A percentile compares a stretch with the other conserved stretches of the same genome.
Evolutionary conservation across 92 coral and sea anemone genomes (phyloP).

Genomic region (Zoanthus gigantus): DNA sequence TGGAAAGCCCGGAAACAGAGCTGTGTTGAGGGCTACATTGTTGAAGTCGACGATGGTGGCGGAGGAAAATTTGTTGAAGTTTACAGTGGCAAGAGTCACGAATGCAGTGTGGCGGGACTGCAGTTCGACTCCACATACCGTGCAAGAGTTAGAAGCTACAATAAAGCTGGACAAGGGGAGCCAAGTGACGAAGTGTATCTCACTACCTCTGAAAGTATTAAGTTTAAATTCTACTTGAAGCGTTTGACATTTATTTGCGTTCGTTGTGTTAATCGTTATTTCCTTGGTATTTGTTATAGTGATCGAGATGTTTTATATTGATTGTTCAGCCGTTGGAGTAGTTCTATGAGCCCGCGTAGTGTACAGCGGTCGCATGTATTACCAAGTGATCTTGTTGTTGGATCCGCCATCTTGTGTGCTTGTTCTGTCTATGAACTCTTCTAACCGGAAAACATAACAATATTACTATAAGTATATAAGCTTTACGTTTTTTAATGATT

Average conservation of each 20-base stretch:
- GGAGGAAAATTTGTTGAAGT: slow-evolving; percentile 89
- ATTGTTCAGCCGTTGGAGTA: no score
- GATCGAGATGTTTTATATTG: no score
- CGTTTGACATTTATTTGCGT: not conserved
- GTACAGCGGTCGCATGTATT: no score
- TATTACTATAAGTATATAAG: no score
- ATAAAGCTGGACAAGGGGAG: slow-evolving; percentile 93
- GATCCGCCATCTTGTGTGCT: no score
- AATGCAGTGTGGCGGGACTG: slow-evolving; percentile 90
- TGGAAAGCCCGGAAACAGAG: slow-evolving; percentile 95
- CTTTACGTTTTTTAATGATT: no score
- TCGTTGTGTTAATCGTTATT: no score
- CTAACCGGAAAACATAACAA: no score
- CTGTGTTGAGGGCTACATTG: slow-evolving; percentile 93
- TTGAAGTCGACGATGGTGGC: slow-evolving; percentile 90
- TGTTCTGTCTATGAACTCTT: no score
- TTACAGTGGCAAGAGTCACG: slow-evolving; percentile 87
- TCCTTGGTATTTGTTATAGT: no score
- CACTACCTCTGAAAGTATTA: slow-evolving; percentile 88
- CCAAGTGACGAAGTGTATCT: slow-evolving; percentile 95
- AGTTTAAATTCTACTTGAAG: slow-evolving; percentile 21
- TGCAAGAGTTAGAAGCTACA: slow-evolving; percentile 89
- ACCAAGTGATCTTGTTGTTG: no score
- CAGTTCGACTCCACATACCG: slow-evolving; percentile 99
- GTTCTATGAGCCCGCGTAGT: no score